Evolutionary conservation across 2,888 invertebrate genomes (phyloP).

Genomic region (Pheosia tremula): DNA sequence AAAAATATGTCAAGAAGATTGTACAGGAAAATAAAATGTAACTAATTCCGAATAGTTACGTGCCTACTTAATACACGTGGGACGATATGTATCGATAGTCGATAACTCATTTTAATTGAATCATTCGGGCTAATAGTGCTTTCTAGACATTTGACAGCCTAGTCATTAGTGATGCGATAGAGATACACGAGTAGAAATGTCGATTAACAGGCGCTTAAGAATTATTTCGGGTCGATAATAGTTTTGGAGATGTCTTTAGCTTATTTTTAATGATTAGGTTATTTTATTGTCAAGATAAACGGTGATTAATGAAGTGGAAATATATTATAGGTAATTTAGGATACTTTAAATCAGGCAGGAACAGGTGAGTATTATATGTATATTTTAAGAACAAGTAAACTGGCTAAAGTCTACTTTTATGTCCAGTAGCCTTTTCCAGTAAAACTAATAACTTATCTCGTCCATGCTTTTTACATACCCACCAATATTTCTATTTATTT

Average conservation of each 20-base stretch:
- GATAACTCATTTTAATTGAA: slow-evolving; percentile 80
- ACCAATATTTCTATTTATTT: too few relatives aligned
- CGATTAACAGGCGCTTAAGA: slow-evolving; percentile 55
- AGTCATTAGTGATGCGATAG: slow-evolving; percentile 68
- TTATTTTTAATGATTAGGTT: slow-evolving; percentile 25
- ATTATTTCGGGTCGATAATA: slow-evolving; percentile 33
- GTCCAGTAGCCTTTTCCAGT: too few relatives aligned
- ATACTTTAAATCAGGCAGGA: too few relatives aligned
- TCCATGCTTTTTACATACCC: too few relatives aligned
- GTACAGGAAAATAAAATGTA: slow-evolving; percentile 33
- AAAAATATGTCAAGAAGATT: slow-evolving; percentile 22
- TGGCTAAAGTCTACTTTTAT: too few relatives aligned
- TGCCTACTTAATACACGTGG: slow-evolving; percentile 35
- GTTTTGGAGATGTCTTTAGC: slow-evolving; percentile 33
- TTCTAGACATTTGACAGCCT: slow-evolving; percentile 73
- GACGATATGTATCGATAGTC: slow-evolving; percentile 57
- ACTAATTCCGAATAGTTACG: slow-evolving; percentile 35
- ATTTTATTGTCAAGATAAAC: slow-evolving; percentile 10
- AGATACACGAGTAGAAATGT: slow-evolving; percentile 54
- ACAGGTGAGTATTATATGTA: too few relatives aligned
- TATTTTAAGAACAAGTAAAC: too few relatives aligned
- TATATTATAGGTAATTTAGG: neutral
- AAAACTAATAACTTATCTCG: too few relatives aligned
- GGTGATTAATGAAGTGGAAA: neutral
- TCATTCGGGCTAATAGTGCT: slow-evolving; percentile 73